These are phyloP conservation scores for Pomatostomus ruficeps DNA, from an alignment of 2,113 vertebrate species.

Conservation along the genomic window DNA sequence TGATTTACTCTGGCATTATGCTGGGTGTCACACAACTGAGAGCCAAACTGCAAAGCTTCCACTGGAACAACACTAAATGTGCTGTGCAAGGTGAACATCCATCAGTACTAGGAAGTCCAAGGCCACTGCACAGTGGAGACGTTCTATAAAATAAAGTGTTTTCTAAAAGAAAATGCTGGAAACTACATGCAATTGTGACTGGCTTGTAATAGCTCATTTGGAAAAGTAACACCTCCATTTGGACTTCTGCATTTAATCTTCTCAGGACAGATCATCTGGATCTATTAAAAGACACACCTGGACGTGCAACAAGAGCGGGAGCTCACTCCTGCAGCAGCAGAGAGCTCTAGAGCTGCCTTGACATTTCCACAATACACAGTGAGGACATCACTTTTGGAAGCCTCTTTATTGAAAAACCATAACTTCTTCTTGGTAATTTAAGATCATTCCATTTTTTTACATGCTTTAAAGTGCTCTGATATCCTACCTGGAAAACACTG, in stretches of 20 bases:
- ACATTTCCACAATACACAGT: neutral
- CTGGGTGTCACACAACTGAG: neutral
- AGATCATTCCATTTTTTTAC: neutral
- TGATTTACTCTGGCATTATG: neutral
- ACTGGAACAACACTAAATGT: neutral
- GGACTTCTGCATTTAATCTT: neutral
- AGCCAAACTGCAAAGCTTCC: neutral
- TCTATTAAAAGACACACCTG: neutral
- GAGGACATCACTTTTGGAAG: neutral
- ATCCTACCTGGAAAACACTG: slow-evolving; percentile 73
- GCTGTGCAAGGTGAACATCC: neutral
- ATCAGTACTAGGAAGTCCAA: neutral
- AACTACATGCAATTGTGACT: neutral
- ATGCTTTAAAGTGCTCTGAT: neutral
- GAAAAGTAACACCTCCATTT: neutral
- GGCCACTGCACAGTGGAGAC: neutral
- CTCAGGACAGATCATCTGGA: accelerated
- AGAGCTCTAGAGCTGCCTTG: neutral
- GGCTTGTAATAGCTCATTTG: neutral
- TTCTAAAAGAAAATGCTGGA: neutral
- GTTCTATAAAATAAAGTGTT: neutral
- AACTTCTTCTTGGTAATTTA: neutral
- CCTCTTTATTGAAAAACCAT: neutral
- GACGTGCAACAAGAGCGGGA: neutral
- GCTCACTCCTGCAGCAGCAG: neutral